Evolutionary conservation across 2,888 invertebrate genomes (phyloP), one percentile per base, ranked within the genome.

Genomic region (Platynereis dumerilii): DNA sequence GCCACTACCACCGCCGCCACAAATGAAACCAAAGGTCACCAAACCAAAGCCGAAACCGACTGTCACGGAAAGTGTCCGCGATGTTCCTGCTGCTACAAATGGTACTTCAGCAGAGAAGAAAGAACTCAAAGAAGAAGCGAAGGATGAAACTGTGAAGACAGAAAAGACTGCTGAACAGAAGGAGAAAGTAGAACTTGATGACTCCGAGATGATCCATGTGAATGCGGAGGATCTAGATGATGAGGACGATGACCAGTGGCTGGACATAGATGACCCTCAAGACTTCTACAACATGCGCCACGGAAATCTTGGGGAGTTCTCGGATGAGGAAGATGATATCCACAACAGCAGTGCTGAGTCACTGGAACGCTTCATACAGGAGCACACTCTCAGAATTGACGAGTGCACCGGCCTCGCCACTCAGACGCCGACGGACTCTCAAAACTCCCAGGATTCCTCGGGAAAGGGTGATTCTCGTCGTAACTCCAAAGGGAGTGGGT

Each of bases 291-390:
- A 53, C 28, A 26, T 55, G 15, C 52, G 54, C 17, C 20, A 48
- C n/a, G 60, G 29, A 29, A 22, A 12, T 15, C 22, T 52, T 29
- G 53, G 48, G 20, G 60, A 52, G 10, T 34, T 29, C 2, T 44
- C 28, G n/a, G 61, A 64, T 15, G 62, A 62, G 1, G 64, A 64
- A 17, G 58, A 52, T 7, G 64, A 64, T 22, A 22, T 34, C 2
- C 64, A 64, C 42, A 66, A 66, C 61, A 57, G 53, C 52, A 66
- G 66, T 53, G 60, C 60, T 3, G 66, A 66, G 42, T 60, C 60
- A 10, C 52, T 66, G 52, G 66, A 66, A 45, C 45, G 66, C 22
- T 66, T 66, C 53, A 66, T 66, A 29, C 54, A 62, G 57, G 66
- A 66, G 58, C 54, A 66, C 29, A 66, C 66, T 2, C 66, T 66